Evolutionary conservation across 35 echinoderm and acorn worm species (phyloP), one percentile per base, ranked within the genome.

Genomic region (Apostichopus californicus): DNA sequence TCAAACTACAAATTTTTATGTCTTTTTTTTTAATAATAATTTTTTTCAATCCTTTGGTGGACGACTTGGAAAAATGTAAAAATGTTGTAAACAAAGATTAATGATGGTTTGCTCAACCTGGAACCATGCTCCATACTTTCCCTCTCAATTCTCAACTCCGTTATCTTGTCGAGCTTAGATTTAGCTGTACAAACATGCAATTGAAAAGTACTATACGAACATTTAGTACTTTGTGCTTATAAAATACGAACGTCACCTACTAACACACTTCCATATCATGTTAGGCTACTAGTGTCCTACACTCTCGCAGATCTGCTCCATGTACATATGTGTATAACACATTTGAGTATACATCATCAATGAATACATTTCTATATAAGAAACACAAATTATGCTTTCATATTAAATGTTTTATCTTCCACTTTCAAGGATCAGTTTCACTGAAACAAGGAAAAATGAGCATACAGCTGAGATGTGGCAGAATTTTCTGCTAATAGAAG

Each of bases 31-130:
- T 87, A 54, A 80, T 80, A 4, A 82, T 75, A 75, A 18, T 75
- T 75, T 75, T 75, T 75, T 89, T 89, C 60, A 72, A 89, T 72
- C 86, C 86, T 89, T 89, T 89, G 86, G 86, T 89, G 86, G 86
- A 89, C 63, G 64, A 89, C 86, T 89, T 89, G 86, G 86, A 89
- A 89, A 89, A 89, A 85, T 89, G 86, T 89, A 89, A 89, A 89
- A 89, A 89, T 89, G 54, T 89, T 89, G 86, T 72, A 89, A 89
- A 89, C 86, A 89, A 89, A 89, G 64, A 72, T 89, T 73, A 89
- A 52, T 58, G 55, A 89, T 22, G 72, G 25, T 66, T 21, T 18
- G 63, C 64, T 72, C 86, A 89, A 89, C 64, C 63, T 66, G 68
- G 86, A 89, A 87, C 83, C 86, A 22, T 58, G 21, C 52, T 24